Conservation (phyloP, 2,797 vertebrate genomes). For the Gouania willdenowi region DNA sequence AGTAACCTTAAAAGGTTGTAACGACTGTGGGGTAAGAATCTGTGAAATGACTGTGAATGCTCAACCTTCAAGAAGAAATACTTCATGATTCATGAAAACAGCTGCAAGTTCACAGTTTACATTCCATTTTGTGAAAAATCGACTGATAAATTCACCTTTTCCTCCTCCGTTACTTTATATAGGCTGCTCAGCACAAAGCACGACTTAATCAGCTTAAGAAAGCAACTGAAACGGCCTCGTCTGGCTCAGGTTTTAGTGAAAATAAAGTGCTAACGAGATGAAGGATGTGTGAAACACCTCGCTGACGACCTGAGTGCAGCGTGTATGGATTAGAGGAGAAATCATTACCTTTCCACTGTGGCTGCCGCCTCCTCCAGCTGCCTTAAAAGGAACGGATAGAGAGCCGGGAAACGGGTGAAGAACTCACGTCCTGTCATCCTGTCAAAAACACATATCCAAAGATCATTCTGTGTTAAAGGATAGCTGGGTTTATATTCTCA, state of each 20-base stretch:
- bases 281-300: constrained; percentile 17
- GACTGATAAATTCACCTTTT: background rate
- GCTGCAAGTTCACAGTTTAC: too few relatives aligned
- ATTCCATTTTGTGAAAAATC: background rate
- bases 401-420: constrained; percentile 90
- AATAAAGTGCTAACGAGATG: constrained; percentile 16
- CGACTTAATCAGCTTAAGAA: constrained; percentile 12
- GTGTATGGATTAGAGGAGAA: background rate
- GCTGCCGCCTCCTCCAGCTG: constrained; percentile 84
- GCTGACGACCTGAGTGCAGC: background rate
- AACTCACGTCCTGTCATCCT: constrained; percentile 97
- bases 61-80: too few relatives aligned
- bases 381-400: constrained; percentile 90
- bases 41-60: constrained; percentile 6
- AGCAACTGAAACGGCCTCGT: background rate
- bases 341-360: constrained; percentile 84
- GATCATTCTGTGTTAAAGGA: background rate
- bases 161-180: background rate
- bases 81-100: too few relatives aligned
- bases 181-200: background rate
- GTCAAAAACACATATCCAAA: too few relatives aligned
- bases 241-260: constrained; percentile 1
- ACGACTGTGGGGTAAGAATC: constrained; percentile 26
- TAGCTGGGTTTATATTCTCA: too few relatives aligned
- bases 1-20: constrained; percentile 27